phyloP scores from a whole-genome alignment of 2,113 vertebrate species.

The Engystomops pustulosus region DNA sequence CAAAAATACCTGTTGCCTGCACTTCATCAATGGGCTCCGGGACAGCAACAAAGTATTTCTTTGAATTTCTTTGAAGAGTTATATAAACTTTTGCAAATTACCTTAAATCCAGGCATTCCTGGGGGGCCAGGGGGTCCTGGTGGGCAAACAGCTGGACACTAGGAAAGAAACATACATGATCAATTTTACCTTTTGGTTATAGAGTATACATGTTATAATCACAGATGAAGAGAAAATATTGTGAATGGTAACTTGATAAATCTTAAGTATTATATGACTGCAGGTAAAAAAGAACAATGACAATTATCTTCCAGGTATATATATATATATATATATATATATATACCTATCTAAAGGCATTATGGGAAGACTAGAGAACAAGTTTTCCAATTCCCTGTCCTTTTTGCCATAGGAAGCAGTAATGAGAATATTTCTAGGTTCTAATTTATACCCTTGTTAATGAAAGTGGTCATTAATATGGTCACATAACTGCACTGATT shows the following conservation, averaged over 20 bases:
- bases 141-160: slow-evolving; percentile 95
- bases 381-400: background rate
- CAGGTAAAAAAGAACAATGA: background rate
- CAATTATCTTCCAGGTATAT: no score
- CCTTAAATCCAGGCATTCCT: slow-evolving; percentile 98
- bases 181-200: background rate
- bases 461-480: background rate
- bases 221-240: background rate
- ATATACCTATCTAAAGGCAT: no score
- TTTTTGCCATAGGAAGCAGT: no score
- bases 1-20: no score
- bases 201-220: no score
- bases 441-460: background rate
- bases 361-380: background rate
- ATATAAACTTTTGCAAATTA: no score
- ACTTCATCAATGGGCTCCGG: background rate
- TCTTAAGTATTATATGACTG: background rate
- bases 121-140: slow-evolving; percentile 87
- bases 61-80: no score
- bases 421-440: no score
- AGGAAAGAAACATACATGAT: slow-evolving; percentile 56
- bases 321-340: no score
- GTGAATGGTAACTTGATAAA: background rate
- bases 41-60: no score
- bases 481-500: no score